Evolutionary conservation across 2,113 vertebrate genomes (phyloP).

Genomic region (Pangasianodon hypophthalmus): DNA sequence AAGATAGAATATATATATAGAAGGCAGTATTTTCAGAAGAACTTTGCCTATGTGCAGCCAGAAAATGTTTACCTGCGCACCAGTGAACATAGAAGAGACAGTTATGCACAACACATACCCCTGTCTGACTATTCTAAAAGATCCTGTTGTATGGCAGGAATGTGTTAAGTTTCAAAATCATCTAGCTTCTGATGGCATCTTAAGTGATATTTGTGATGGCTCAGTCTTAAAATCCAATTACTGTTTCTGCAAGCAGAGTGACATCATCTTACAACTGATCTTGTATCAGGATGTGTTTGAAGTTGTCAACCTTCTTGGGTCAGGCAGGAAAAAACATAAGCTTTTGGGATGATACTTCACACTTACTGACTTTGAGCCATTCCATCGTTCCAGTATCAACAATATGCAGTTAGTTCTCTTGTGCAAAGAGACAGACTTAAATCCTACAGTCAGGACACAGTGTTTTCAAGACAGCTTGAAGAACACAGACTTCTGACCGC

Average conservation of each 20-base stretch:
- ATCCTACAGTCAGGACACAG: no score
- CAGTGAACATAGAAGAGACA: conserved; percentile 6
- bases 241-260: conserved; percentile 19
- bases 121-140: conserved; percentile 18
- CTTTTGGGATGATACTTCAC: conserved; percentile 37
- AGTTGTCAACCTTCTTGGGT: conserved; percentile 45
- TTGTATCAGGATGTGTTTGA: conserved; percentile 49
- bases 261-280: conserved; percentile 30
- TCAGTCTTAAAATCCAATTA: conserved; percentile 31
- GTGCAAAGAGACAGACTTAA: no score
- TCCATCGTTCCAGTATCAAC: conserved; percentile 38
- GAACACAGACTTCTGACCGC: conserved; percentile 21
- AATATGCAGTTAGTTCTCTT: no score
- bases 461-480: conserved; percentile 21
- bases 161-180: conserved; percentile 20
- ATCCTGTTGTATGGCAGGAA: conserved; percentile 37
- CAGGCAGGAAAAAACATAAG: conserved; percentile 37
- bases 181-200: not conserved
- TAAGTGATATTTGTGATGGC: conserved; percentile 39
- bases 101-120: conserved; percentile 37
- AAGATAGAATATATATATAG: not conserved
- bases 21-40: not conserved
- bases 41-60: no score
- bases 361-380: conserved; percentile 44
- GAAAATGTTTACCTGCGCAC: no score